Conservation (phyloP, 37 sponge, comb jelly and placozoan species). For the Crambe crambe region DNA sequence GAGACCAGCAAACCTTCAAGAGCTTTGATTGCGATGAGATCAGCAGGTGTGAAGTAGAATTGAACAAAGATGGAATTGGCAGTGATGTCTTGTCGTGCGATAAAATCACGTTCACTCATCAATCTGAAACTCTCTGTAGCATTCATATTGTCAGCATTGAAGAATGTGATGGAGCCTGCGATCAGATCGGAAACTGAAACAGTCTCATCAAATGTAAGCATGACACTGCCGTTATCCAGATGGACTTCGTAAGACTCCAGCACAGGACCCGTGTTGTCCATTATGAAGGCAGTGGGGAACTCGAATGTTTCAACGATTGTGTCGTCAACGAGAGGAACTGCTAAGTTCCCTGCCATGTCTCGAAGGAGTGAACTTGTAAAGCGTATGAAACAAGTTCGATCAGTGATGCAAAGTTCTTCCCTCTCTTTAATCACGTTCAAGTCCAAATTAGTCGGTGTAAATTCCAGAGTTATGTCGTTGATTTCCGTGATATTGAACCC, state of each 20-base stretch:
- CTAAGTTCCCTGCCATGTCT: conserved; percentile 88
- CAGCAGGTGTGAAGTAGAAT: conserved; percentile 57
- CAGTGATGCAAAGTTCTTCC: conserved; percentile 44
- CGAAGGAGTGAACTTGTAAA: conserved; percentile 50
- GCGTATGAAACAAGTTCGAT: conserved; percentile 66
- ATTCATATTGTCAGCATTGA: conserved; percentile 51
- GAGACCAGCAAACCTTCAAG: conserved; percentile 55
- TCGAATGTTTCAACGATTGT: conserved; percentile 37
- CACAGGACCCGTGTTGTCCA: conserved; percentile 50
- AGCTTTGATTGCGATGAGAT: conserved; percentile 61
- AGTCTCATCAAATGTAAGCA: conserved; percentile 89
- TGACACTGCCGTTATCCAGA: conserved; percentile 76
- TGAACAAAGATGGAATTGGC: conserved; percentile 73
- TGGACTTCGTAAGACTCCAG: conserved; percentile 66
- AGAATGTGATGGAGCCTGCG: conserved; percentile 63
- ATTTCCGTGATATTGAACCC: conserved; percentile 55
- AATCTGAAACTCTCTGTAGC: conserved; percentile 61
- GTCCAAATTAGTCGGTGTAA: conserved; percentile 61
- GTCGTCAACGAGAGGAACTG: conserved; percentile 22
- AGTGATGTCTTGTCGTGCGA: conserved; percentile 13
- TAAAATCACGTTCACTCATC: not conserved
- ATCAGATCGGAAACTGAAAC: conserved; percentile 40
- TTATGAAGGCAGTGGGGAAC: conserved; percentile 24
- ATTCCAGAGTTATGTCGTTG: conserved; percentile 77
- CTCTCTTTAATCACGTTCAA: conserved; percentile 81